Base-by-base conservation (phyloP, 2,113 vertebrate genomes). In the Triplophysa rosa region DNA sequence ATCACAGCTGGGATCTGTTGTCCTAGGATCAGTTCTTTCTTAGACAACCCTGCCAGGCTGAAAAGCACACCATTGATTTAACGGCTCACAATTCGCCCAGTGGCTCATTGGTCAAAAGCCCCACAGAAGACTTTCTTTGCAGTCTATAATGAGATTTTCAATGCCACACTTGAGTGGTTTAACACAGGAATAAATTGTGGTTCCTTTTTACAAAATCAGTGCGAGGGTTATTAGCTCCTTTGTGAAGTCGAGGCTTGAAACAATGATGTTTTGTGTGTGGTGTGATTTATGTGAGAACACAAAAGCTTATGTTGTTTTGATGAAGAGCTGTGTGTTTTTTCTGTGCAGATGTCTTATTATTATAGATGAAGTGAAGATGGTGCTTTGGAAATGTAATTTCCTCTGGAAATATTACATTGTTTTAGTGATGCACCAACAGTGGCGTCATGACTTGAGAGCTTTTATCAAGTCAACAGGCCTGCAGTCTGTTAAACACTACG, bases 141-240 rank as follows among this genome's bases (percentile, higher is more conserved):
- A 75, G 79, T 76, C 47, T 12, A 56, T 85, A 88, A 89, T 85
- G 82, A 78, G 83, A 84, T 80, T 84, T 87, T 79, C 78, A 77
- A 69, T 80, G 73, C 66, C 40, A 45, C 82, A 71, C 74, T 59
- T 79, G 80, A 88, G 82, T 78, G 77, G 58, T 29, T 86, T 86
- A 82, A 76, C 82, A 78, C 70, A 78, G 65, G 74, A 81, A 33
- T 72, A 78, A 71, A 70, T 85, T 75, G 24, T 76, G 66, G 67
- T n/a, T 80, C 73, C 61, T 19, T 83, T 81, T 17, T 59, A 26
- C 59, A 61, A 85, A 58, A 58, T 58, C n/a, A 10, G 54, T 10
- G 2, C 16, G 49, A n/a, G 19, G 21, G n/a, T 21, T 58, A 21
- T 58, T n/a, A 58, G 19, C 8, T 58, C 54, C 17, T 58, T 71